These are phyloP conservation scores for Diplogasteroides magnus DNA, from an alignment of 1,140 invertebrate genomes.

Conservation along the genomic window DNA sequence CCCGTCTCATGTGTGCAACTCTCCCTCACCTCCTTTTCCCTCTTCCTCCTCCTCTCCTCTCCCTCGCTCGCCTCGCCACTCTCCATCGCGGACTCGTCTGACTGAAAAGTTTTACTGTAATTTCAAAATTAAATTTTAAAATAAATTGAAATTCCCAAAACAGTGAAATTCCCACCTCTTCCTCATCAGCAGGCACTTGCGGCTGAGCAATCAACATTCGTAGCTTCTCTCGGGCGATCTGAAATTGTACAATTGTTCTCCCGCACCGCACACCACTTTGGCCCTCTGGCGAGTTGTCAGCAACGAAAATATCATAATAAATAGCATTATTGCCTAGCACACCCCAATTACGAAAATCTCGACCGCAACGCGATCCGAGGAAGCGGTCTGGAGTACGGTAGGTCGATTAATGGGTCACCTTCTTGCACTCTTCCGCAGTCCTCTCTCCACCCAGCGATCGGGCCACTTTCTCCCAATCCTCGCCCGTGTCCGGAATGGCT, in stretches of 20 bases:
- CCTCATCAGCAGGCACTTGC: background rate
- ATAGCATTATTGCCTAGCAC: background rate
- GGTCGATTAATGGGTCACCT: background rate
- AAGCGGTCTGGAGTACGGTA: too few relatives aligned
- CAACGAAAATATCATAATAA: too few relatives aligned
- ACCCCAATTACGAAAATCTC: background rate
- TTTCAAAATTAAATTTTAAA: background rate
- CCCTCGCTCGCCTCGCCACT: background rate
- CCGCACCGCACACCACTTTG: background rate
- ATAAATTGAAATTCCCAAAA: background rate
- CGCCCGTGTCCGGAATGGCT: background rate
- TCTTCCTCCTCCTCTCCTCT: background rate
- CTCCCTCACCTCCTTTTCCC: background rate
- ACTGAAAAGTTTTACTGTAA: background rate
- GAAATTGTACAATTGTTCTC: background rate
- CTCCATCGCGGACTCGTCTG: background rate
- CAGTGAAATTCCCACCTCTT: background rate
- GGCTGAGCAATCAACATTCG: background rate
- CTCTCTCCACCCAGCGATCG: background rate
- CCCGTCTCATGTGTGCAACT: too few relatives aligned
- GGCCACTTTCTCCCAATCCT: background rate
- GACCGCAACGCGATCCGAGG: too few relatives aligned
- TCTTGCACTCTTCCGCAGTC: background rate
- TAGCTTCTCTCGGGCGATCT: background rate
- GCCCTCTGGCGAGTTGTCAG: too few relatives aligned